phyloP scores from a whole-genome alignment of 2,797 vertebrate genomes.

The Rhinophrynus dorsalis region DNA sequence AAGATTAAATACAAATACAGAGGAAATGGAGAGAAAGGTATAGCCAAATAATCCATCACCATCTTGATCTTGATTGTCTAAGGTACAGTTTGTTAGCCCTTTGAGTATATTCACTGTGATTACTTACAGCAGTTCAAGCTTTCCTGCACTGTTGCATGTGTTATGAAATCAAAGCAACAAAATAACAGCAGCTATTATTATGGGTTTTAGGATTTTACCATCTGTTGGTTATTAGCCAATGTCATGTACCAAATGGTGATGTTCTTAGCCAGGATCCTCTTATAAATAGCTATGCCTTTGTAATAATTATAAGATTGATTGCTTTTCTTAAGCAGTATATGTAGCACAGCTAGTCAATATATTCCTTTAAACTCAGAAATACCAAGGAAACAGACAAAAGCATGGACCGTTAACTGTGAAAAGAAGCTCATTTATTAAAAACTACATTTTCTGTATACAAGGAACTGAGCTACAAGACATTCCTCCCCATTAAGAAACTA shows the following conservation, averaged over 20 bases:
- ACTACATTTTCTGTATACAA: no score
- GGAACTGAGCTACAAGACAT: no score
- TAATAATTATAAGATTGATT: conserved; percentile 11
- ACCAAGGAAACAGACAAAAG: no score
- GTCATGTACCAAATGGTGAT: conserved; percentile 60
- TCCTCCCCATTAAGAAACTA: no score
- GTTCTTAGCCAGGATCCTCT: conserved; percentile 51
- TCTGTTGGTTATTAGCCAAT: conserved; percentile 74
- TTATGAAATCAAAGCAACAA: conserved; percentile 64
- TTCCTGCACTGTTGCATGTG: conserved; percentile 59
- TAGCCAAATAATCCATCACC: conserved; percentile 59
- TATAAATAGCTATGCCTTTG: conserved; percentile 12
- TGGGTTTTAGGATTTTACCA: conserved; percentile 63
- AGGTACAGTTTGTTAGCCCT: conserved; percentile 63
- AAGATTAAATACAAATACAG: no score
- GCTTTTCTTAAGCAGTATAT: not conserved
- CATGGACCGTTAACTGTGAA: no score
- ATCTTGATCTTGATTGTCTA: conserved; percentile 56
- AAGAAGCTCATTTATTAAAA: no score
- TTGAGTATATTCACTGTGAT: conserved; percentile 62
- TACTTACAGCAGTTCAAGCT: conserved; percentile 61
- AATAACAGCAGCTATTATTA: conserved; percentile 66
- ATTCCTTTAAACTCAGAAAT: no score
- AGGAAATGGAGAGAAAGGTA: conserved; percentile 26
- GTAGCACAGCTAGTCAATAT: no score